Evolutionary conservation across 2,797 vertebrate species (phyloP).

Genomic region (Nyctibius grandis): DNA sequence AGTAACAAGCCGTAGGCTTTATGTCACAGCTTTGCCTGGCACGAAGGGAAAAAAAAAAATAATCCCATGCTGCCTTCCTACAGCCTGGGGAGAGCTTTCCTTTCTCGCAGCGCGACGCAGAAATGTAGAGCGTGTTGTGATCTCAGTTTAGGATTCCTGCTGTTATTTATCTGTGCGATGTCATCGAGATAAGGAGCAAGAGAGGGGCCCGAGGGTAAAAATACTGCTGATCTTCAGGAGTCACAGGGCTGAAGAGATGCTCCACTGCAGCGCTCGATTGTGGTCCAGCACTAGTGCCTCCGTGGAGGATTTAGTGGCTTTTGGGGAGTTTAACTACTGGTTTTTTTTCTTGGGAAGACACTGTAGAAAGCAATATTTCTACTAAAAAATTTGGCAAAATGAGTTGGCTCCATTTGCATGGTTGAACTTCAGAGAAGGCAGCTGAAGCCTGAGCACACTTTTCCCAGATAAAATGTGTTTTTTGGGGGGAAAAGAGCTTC

Average conservation of each 20-base stretch:
- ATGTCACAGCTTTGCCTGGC: conserved; percentile 56
- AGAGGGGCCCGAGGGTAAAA: neutral
- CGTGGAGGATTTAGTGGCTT: neutral
- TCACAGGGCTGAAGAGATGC: neutral
- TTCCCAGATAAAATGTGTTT: neutral
- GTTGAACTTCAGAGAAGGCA: neutral
- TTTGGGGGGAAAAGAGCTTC: neutral
- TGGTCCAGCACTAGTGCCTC: neutral
- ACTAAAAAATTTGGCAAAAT: neutral
- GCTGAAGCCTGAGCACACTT: neutral
- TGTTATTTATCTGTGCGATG: neutral
- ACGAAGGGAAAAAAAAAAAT: neutral
- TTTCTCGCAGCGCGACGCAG: neutral
- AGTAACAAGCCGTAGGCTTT: conserved; percentile 13
- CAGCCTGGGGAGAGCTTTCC: conserved; percentile 24
- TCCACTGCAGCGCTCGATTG: accelerated
- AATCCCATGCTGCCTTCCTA: conserved; percentile 2
- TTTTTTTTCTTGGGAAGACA: neutral
- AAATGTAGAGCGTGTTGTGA: neutral
- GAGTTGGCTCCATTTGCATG: neutral
- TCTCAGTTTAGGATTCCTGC: neutral
- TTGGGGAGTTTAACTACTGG: neutral
- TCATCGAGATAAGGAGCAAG: neutral
- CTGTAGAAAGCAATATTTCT: neutral
- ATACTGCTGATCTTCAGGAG: neutral